phyloP scores from a whole-genome alignment of 2,797 vertebrate species.

The Anguilla obscura region DNA sequence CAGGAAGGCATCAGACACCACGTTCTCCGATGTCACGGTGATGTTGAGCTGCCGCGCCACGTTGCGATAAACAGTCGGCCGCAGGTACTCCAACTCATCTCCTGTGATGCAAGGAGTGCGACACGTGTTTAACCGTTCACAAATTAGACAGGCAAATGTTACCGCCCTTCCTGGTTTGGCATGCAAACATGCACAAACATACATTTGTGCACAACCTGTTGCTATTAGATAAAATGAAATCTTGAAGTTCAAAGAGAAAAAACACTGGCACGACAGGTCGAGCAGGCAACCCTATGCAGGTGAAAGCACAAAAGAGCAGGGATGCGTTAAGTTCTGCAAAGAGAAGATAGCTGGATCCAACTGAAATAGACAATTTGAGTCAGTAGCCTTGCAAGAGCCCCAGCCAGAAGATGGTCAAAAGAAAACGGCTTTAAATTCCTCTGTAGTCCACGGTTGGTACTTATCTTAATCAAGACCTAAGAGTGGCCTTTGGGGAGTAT shows the following conservation, averaged over 20 bases:
- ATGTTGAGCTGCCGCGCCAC: slow-evolving; percentile 92
- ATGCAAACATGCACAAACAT: not conserved
- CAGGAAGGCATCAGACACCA: slow-evolving; percentile 91
- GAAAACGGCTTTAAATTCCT: not conserved
- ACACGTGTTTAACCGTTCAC: not conserved
- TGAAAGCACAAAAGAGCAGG: not conserved
- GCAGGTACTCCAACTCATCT: slow-evolving; percentile 93
- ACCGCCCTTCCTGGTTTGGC: not conserved
- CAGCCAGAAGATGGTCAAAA: not conserved
- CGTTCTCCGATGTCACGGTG: slow-evolving; percentile 82
- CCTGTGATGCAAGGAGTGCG: slow-evolving; percentile 60
- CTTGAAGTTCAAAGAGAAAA: not conserved
- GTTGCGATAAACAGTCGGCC: slow-evolving; percentile 90
- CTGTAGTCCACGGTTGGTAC: not conserved
- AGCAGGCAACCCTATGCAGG: not conserved
- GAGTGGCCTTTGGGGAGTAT: not conserved
- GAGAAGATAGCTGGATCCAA: not conserved
- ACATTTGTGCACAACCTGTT: not conserved
- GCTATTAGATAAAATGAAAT: not conserved
- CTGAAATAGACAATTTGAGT: not conserved
- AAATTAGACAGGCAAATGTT: not conserved
- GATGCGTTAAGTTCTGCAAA: not conserved
- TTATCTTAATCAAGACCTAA: not conserved
- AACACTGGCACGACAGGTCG: not conserved
- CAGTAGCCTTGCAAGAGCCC: not conserved